Base-by-base conservation (phyloP, 2,113 vertebrate genomes). In the Chinchilla lanigera region DNA sequence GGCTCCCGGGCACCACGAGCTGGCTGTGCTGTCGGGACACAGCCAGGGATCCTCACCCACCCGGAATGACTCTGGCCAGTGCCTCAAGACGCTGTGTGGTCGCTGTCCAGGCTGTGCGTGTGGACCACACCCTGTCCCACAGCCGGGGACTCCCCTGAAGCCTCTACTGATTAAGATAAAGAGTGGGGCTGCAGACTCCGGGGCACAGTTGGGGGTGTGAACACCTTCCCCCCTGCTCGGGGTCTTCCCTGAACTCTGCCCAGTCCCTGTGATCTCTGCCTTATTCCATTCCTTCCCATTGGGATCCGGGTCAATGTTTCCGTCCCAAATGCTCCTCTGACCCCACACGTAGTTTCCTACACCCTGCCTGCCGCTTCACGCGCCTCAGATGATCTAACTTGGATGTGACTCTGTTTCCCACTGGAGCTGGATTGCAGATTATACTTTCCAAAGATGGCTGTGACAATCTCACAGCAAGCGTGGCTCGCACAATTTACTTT, bases 391-490 rank as follows among this genome's bases (percentile, higher is more conserved):
- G 69, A n/a, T 58, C 65, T 44, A 44, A 73, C 41, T 61, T 54
- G 17, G 20, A 67, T 50, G 41, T 69, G 60, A 58, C 3, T 89
- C 78, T 89, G 80, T 65, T 86, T 95, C 92, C 78, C 38, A 10
- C 80, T 35, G 28, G 50, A 75, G 86, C 35, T 47, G 8, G 35
- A 19, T 16, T 87, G n/a, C 35, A n/a, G 52, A 52, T 20, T 56
- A 7, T 41, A 50, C 82, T 84, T 97, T 84, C 52, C 86, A 67
- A 60, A 20, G n/a, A 67, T 38, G n/a, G 20, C 60, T 67, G 58
- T 58, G 78, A 71, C 44, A 20, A 7, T 2, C 47, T 38, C 26
- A 83, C 20, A 50, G 47, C 47, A 50, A 50, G 11, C 38, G 44
- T 52, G 41, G 89, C 4, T 75, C 44, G n/a, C 61, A 92, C 30